phyloP scores from a whole-genome alignment of 2,797 vertebrate species.

The Clarias fuscus region DNA sequence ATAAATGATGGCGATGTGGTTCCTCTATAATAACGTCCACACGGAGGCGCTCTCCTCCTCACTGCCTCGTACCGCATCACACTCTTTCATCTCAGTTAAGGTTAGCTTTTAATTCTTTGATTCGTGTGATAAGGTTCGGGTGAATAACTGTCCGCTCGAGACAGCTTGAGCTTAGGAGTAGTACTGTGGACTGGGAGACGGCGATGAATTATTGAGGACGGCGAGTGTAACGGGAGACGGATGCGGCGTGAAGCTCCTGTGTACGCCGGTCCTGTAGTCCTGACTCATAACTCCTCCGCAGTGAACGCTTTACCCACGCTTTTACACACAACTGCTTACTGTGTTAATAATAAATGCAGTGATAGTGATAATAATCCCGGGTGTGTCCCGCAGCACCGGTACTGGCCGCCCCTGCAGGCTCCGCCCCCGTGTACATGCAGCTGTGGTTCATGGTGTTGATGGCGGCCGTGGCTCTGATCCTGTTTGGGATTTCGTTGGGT shows the following conservation, averaged over 20 bases:
- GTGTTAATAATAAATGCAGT: neutral
- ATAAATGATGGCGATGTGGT: neutral
- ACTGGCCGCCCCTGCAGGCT: conserved; percentile 75
- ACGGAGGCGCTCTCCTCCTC: neutral
- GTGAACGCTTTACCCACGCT: neutral
- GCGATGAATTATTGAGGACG: conserved; percentile 28
- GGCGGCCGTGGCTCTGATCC: conserved; percentile 82
- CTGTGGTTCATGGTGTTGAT: conserved; percentile 93
- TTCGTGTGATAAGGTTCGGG: too few species aligned
- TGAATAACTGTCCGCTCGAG: neutral
- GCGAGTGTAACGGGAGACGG: conserved; percentile 1
- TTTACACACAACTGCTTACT: neutral
- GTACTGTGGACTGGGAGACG: neutral
- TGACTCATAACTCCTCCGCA: too few species aligned
- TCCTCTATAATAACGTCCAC: neutral
- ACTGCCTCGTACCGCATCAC: neutral
- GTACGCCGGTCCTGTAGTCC: neutral
- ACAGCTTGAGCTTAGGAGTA: neutral
- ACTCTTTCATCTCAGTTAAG: neutral
- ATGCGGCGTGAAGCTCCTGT: neutral
- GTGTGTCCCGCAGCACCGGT: conserved; percentile 69
- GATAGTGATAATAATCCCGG: neutral
- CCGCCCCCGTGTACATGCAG: conserved; percentile 77
- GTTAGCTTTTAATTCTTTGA: neutral
- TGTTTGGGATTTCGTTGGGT: conserved; percentile 84